These are phyloP conservation scores for Enteromius trimaculatus DNA, from an alignment of 2,797 vertebrate genomes.

Conservation along the genomic window DNA sequence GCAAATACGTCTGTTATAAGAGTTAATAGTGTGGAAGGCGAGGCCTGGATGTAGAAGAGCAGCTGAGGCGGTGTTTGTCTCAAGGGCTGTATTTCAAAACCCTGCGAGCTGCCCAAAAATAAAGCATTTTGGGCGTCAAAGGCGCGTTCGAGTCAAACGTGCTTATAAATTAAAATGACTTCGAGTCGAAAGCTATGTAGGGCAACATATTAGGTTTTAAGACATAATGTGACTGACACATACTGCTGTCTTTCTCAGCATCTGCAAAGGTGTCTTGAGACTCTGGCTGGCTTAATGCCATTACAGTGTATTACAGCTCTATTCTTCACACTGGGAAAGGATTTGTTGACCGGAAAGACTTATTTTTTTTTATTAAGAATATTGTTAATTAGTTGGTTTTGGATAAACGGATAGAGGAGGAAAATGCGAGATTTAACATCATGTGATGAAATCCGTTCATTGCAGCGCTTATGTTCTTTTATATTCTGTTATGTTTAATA, in stretches of 20 bases:
- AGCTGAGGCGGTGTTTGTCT: slow-evolving; percentile 36
- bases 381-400: not conserved
- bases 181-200: not conserved
- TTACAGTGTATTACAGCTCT: not conserved
- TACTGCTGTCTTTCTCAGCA: slow-evolving; percentile 14
- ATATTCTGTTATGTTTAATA: not conserved
- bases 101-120: not conserved
- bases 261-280: slow-evolving; percentile 12
- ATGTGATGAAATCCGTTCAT: not conserved
- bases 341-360: not conserved
- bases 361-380: not conserved
- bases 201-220: not conserved
- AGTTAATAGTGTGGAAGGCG: slow-evolving; percentile 17
- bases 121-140: not conserved
- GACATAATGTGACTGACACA: not conserved
- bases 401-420: not conserved
- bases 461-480: not conserved
- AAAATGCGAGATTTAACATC: not conserved
- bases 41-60: slow-evolving; percentile 37
- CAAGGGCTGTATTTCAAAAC: slow-evolving; percentile 31
- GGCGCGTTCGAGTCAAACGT: not conserved
- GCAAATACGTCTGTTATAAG: not conserved
- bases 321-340: not conserved
- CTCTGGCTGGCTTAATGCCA: not conserved
- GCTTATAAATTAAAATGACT: not conserved